phyloP scores from a whole-genome alignment of 2,888 invertebrate species.

The Ischnus inquisitorius region DNA sequence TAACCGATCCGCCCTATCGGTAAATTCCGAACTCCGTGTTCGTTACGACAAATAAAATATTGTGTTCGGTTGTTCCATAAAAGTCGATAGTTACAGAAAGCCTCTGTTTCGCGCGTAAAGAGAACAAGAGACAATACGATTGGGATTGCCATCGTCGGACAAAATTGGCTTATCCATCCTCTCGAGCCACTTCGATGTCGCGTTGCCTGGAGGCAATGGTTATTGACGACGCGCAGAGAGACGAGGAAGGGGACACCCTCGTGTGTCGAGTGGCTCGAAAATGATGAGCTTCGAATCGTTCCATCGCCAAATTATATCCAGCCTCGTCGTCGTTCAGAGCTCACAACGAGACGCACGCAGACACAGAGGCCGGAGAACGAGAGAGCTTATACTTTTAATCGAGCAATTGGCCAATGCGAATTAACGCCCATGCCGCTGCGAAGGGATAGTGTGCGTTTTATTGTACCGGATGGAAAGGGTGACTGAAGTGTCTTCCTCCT shows the following conservation, averaged over 20 bases:
- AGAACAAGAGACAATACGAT: constrained; percentile 43
- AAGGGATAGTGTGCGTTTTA: constrained; percentile 62
- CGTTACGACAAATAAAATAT: neutral
- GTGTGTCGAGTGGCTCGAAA: constrained; percentile 56
- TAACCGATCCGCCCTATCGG: too few relatives aligned
- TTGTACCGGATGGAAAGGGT: constrained; percentile 70
- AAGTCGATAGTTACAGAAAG: neutral
- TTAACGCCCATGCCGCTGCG: constrained; percentile 49
- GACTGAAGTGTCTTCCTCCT: constrained; percentile 62
- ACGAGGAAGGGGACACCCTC: constrained; percentile 16
- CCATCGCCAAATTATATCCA: constrained; percentile 61
- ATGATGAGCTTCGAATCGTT: constrained; percentile 55
- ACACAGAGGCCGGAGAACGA: constrained; percentile 10
- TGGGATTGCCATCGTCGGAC: constrained; percentile 44
- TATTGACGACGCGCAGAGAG: constrained; percentile 32
- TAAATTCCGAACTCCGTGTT: neutral
- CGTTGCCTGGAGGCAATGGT: neutral
- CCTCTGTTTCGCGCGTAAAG: neutral
- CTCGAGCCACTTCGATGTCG: constrained; percentile 55
- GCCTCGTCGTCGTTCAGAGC: constrained; percentile 19
- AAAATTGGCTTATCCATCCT: constrained; percentile 56
- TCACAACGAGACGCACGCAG: constrained; percentile 9
- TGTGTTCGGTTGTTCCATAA: neutral
- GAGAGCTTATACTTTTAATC: constrained; percentile 64
- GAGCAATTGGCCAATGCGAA: constrained; percentile 64